A percentile compares a stretch with the other conserved stretches of the same genome.
These are phyloP conservation scores for Volucella zonaria DNA, from an alignment of 2,888 invertebrate species.

Conservation along the genomic window DNA sequence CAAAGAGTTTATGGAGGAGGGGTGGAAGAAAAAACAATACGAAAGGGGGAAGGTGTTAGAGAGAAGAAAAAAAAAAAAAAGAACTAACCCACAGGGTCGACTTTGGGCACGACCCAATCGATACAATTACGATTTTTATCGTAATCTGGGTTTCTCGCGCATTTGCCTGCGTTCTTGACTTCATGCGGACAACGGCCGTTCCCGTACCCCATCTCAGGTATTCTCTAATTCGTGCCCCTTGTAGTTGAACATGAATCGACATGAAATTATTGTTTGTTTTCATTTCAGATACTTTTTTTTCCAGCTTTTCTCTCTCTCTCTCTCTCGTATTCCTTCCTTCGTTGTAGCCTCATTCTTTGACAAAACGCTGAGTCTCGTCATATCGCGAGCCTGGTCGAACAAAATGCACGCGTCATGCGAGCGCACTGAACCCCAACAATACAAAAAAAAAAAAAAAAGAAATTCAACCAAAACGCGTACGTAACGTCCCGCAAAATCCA, in stretches of 20 bases:
- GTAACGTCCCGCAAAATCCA: constrained; percentile 27
- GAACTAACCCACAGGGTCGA: constrained; percentile 62
- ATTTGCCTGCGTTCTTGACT: not conserved
- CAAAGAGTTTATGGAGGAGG: not conserved
- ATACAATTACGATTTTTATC: constrained; percentile 72
- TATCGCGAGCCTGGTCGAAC: constrained; percentile 30
- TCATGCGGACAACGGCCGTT: not conserved
- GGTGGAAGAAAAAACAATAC: constrained; percentile 4
- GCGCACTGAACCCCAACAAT: constrained; percentile 61
- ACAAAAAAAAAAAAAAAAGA: constrained; percentile 1
- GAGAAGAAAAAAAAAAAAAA: constrained; percentile 7
- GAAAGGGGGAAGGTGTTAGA: not conserved
- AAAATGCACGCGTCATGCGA: constrained; percentile 68
- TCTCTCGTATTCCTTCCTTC: not conserved
- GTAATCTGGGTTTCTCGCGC: constrained; percentile 65
- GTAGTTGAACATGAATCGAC: constrained; percentile 58
- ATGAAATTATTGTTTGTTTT: constrained; percentile 64
- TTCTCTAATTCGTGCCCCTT: constrained; percentile 34
- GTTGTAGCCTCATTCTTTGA: constrained; percentile 50
- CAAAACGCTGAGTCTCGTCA: constrained; percentile 48
- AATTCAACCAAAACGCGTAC: constrained; percentile 22
- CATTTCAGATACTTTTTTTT: not conserved
- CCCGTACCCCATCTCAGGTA: not conserved
- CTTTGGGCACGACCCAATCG: constrained; percentile 72
- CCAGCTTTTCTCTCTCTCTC: too few species aligned